Evolutionary conservation across 2,888 invertebrate genomes (phyloP).

Genomic region (Zootermopsis nevadensis): DNA sequence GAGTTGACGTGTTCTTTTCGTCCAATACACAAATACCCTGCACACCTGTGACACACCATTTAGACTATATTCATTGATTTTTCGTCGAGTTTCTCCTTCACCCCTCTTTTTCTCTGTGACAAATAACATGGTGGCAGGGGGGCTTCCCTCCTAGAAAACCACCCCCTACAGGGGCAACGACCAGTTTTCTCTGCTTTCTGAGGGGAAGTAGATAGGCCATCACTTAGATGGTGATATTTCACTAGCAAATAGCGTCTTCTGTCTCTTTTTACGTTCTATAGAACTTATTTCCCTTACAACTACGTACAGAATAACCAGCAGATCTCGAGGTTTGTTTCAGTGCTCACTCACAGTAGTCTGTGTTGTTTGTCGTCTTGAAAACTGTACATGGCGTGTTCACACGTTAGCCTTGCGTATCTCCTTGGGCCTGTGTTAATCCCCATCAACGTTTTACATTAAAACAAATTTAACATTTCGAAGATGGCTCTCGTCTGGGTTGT

Average conservation of each 20-base stretch:
- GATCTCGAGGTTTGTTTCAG: no score
- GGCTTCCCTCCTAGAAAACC: not conserved
- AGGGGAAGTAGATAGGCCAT: conserved; percentile 22
- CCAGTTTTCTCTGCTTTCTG: not conserved
- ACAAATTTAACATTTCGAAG: no score
- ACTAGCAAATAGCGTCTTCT: not conserved
- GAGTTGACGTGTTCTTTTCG: no score
- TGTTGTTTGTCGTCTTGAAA: no score
- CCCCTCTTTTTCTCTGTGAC: conserved; percentile 22
- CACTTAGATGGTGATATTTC: conserved; percentile 26
- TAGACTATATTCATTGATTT: conserved; percentile 21
- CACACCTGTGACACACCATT: conserved; percentile 24
- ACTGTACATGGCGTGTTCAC: no score
- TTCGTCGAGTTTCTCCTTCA: not conserved
- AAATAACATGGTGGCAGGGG: conserved; percentile 14
- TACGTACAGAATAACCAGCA: not conserved
- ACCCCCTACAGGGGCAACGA: conserved; percentile 17
- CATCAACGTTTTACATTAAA: no score
- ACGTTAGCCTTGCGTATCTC: no score
- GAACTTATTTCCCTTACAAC: not conserved
- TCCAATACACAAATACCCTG: not conserved
- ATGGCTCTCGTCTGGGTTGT: no score
- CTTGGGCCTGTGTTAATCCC: no score
- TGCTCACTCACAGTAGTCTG: no score
- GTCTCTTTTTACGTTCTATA: not conserved